Evolutionary conservation across 53 echinoderm and acorn worm species (phyloP), one percentile per base, ranked within the genome.

Genomic region (Apostichopus leukothele): DNA sequence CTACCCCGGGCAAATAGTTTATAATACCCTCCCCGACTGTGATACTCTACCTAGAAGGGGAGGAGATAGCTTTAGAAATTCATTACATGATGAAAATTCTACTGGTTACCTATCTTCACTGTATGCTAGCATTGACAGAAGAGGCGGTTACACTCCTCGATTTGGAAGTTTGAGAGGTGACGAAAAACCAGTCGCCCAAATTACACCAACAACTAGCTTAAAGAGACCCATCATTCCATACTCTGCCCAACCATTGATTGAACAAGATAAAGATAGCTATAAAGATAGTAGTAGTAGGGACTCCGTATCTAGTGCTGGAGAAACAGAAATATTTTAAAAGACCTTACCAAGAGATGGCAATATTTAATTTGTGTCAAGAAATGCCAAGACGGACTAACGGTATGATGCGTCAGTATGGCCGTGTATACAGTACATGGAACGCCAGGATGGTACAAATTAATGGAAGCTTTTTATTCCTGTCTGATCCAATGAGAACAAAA

Each of bases 101-200:
- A 89, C 95, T 0, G 97, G 97, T 1, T 97, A 95, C 77, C 91
- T 97, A 74, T 94, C 95, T 11, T 91, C 93, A 76, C 90, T 97
- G 18, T 97, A 96, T 78, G 95, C 96, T 13, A 96, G 90, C 51
- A 87, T 97, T 26, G 95, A 97, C 73, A 92, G 89, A 76, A 90
- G 78, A 76, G 88, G 78, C 20, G 86, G 89, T 63, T 92, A 78
- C 14, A 89, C 89, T 51, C 88, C 91, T 2, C 75, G 87, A 22
- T 90, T 90, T 86, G 79, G 84, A 57, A 92, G 79, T 75, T 87
- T 91, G 52, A 66, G 88, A n/a, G 21, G 89, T 6, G 89, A 91
- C 12, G 96, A 91, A 50, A 92, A 92, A 78, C 96, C 96, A 2
- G 87, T 96, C 0, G 93, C 93, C 0, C 91, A 91, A 87, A 92